phyloP scores from a whole-genome alignment of 2,888 invertebrate species.

The Apotomis capreana region DNA sequence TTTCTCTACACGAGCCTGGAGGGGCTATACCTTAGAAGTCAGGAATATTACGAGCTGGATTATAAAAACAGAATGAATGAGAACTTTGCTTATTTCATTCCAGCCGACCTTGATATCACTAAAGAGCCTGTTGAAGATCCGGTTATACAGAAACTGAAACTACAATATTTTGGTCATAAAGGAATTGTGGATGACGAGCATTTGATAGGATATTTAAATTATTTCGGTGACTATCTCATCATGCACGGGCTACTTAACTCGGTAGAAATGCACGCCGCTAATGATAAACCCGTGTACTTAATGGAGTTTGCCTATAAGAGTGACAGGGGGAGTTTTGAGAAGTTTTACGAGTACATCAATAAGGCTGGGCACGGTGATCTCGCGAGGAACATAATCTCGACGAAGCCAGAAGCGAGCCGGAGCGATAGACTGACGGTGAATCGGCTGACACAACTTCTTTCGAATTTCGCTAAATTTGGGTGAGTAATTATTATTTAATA shows the following conservation, averaged over 20 bases:
- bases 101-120: slow-evolving; percentile 53
- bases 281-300: slow-evolving; percentile 37
- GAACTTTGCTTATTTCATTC: slow-evolving; percentile 53
- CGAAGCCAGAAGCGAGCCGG: background rate
- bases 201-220: slow-evolving; percentile 20
- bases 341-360: slow-evolving; percentile 32
- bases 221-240: slow-evolving; percentile 19
- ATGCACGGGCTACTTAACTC: slow-evolving; percentile 11
- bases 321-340: slow-evolving; percentile 47
- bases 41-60: slow-evolving; percentile 49
- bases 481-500: slow-evolving; percentile 8
- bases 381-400: slow-evolving; percentile 2
- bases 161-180: slow-evolving; percentile 7
- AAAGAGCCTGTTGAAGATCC: slow-evolving; percentile 19
- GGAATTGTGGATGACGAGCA: slow-evolving; percentile 9
- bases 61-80: slow-evolving; percentile 52
- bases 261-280: slow-evolving; percentile 3
- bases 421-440: slow-evolving; percentile 5
- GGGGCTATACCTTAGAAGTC: slow-evolving; percentile 52
- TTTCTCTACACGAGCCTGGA: slow-evolving; percentile 51
- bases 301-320: slow-evolving; percentile 57
- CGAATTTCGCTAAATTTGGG: slow-evolving; percentile 14
- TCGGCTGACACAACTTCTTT: background rate
- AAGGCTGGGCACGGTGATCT: slow-evolving; percentile 19
- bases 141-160: background rate